A percentile compares a stretch with the other conserved stretches of the same genome.
phyloP scores from a whole-genome alignment of 2,888 invertebrate genomes.

The Gortyna flavago region DNA sequence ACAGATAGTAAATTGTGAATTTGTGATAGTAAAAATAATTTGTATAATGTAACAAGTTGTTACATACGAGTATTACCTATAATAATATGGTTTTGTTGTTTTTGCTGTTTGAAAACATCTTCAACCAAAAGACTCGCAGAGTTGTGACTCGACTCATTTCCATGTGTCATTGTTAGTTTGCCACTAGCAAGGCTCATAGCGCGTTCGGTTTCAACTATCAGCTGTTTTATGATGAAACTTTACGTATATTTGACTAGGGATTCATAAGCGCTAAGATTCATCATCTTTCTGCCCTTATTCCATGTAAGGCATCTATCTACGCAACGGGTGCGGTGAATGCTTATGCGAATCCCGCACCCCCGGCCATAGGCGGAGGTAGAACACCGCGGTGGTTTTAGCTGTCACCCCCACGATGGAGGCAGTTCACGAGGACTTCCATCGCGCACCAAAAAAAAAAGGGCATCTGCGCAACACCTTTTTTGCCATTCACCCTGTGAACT shows the following conservation, averaged over 20 bases:
- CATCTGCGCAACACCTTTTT: background rate
- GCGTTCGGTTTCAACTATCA: slow-evolving; percentile 22
- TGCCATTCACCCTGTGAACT: background rate
- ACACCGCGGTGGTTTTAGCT: too few species aligned
- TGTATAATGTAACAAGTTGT: background rate
- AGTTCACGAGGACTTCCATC: too few species aligned
- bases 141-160: background rate
- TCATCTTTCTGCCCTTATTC: background rate
- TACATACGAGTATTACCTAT: too few species aligned
- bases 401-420: too few species aligned
- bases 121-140: background rate
- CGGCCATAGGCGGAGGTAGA: too few species aligned
- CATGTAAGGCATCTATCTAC: too few species aligned
- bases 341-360: too few species aligned
- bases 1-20: background rate
- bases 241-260: slow-evolving; percentile 75
- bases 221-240: slow-evolving; percentile 75
- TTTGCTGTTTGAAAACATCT: too few species aligned
- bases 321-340: too few species aligned
- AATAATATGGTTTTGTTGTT: background rate
- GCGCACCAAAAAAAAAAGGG: too few species aligned
- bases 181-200: slow-evolving; percentile 3
- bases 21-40: background rate
- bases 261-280: slow-evolving; percentile 62
- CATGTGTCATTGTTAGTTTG: background rate